Evolutionary conservation across 2,113 vertebrate species (phyloP), one percentile per base, ranked within the genome.

Genomic region (Petrocephalus microphthalmus): DNA sequence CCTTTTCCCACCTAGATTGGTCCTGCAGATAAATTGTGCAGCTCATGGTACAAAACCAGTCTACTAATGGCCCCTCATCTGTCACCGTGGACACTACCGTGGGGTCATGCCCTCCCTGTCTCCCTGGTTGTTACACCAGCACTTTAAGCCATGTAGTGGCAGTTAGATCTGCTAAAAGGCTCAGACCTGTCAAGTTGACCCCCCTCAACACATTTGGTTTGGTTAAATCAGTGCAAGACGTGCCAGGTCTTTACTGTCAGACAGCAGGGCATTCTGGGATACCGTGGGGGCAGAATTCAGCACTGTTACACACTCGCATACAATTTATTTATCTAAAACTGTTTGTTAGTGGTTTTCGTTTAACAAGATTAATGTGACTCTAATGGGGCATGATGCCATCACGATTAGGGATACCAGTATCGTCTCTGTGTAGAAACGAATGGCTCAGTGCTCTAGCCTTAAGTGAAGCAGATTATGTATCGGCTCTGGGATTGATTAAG

Each of bases 51-150:
- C 89, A 92, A 90, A 57, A 29, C 89, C 74, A 91, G 90, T 91
- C 87, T 90, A 89, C 92, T 93, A 93, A 92, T 92, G 91, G 89
- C 67, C 88, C 89, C 88, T 89, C 91, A 91, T 93, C 91, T 90
- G 92, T 93, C 92, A 94, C 92, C 90, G 88, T 92, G 49, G 90
- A 89, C 88, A 94, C 91, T 92, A 92, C 88, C 88, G 87, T 88
- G 5, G 92, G 92, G 93, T 94, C 92, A 93, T 0, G 92, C 93
- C 92, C 92, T 92, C 89, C 89, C 33, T 86, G 56, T 64, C 56
- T 49, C 19, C 81, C 89, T 89, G 90, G 91, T 88, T 92, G 93
- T 91, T 91, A 92, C 92, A 92, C 85, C 54, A 89, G 91, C 83
- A 85, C 81, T 37, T 54, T 87, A 84, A 90, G 90, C 88, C 88